Base-by-base conservation (phyloP, 2,888 invertebrate genomes). In the Schrankia costaestrigalis region DNA sequence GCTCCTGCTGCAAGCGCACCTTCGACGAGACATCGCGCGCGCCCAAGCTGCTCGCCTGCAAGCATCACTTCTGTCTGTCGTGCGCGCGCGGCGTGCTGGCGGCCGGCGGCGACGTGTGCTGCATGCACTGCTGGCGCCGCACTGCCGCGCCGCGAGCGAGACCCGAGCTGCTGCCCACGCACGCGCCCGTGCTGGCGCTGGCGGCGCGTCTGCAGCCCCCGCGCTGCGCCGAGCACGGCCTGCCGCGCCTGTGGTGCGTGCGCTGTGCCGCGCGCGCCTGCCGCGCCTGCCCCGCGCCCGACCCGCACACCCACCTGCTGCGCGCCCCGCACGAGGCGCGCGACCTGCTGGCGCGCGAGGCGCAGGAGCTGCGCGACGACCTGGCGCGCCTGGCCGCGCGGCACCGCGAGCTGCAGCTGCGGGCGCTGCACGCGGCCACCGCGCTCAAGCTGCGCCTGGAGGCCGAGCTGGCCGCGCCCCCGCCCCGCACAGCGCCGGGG, bases 51-150 rank as follows among this genome's bases (percentile, higher is more conserved):
- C 89, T 94, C 56, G 90, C 91, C 54, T 94, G 94, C 88, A 92
- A 93, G 70, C 94, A 94, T 75, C 92, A 93, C 80, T 93, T 93
- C 79, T 94, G 94, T 74, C 87, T 93, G 74, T 90, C 92, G 68
- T 94, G 93, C 80, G 91, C 93, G 72, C 91, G 92, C 64, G 90
- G 90, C 52, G 90, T 90, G 63, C 83, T 93, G 60, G 89, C 90
- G 68, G 92, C 92, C 69, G 93, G 91, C 39, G 89, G 89, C 63
- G 93, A 92, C 68, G 79, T 93, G 52, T 91, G 90, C 72, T 94
- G 93, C 73, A 90, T 91, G 45, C 92, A 93, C 74, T 94, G 93
- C 78, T 93, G 93, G 92, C 93, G 93, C 75, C 89, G 91, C 50
- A 93, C 93, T 41, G 92, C 92, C 55, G 77, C 92, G 40, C 91